These are phyloP conservation scores for Pterobdella sp. DNA, from an alignment of 2,888 invertebrate genomes.

Conservation along the genomic window DNA sequence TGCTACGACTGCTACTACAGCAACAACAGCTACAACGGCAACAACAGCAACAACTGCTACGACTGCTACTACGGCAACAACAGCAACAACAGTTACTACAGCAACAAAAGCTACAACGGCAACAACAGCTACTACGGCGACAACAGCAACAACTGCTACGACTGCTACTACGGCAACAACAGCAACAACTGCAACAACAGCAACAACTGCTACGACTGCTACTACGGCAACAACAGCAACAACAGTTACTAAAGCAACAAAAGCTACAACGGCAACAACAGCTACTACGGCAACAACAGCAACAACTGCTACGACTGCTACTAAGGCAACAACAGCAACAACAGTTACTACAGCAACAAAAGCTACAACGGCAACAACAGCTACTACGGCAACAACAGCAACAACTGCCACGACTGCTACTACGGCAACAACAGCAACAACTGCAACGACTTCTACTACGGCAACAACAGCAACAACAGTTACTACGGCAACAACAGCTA, in stretches of 20 bases:
- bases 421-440: not conserved
- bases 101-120: not conserved
- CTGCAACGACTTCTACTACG: not conserved
- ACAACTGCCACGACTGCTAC: no score
- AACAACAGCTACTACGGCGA: not conserved
- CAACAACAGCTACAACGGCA: not conserved
- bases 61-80: not conserved
- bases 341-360: not conserved
- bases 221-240: not conserved
- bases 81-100: not conserved
- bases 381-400: not conserved
- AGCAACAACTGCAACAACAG: not conserved
- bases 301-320: not conserved
- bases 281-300: not conserved
- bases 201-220: not conserved
- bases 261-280: not conserved
- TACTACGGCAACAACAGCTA: not conserved
- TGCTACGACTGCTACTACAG: not conserved
- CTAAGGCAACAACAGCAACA: not conserved
- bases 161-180: no score
- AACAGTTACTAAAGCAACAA: not conserved
- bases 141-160: not conserved
- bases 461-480: constrained; percentile 6
- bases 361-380: not conserved
- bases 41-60: not conserved